Evolutionary conservation across 2,797 vertebrate genomes (phyloP), one percentile per base, ranked within the genome.

Genomic region (Psittacula derbiana): DNA sequence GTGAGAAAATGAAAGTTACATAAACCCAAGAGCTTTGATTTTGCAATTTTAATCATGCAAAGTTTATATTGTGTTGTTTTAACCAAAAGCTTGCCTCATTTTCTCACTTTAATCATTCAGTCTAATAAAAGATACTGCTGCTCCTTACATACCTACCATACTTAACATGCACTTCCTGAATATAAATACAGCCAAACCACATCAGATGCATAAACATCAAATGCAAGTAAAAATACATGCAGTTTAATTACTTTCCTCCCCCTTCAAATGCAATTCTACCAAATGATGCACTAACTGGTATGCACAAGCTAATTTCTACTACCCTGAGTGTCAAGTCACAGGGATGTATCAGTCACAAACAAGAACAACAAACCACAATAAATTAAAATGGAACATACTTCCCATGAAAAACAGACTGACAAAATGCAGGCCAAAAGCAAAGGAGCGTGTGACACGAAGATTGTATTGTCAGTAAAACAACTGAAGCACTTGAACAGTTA

Each of bases 101-200:
- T 95, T 90, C 85, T 80, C 41, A 57, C 38, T 74, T 30, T 17
- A 85, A 93, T 85, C 16, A 83, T 58, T 86, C 36, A 25, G 28
- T 79, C 84, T 87, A 94, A 95, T 87, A 85, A 92, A 87, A 94
- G 81, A 80, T 24, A 41, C n/a, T 79, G 58, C 83, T 93, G 49
- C 67, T 92, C 74, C 18, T 80, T 53, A 72, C 13, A 50, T 3
- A 89, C 47, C 64, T 28, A 66, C 21, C 74, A 40, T 52, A 49
- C 64, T 58, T 43, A 85, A 92, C 6, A 8, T 13, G 14, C 50
- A 55, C 60, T 89, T 89, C 91, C 92, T 76, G 87, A 76, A 64
- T 18, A 89, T 31, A 82, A 91, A 93, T 4, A 46, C 44, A 93
- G 60, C 28, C 81, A 69, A 79, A 92, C 75, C 44, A 17, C 1